A percentile compares a stretch with the other conserved stretches of the same genome.
phyloP scores from a whole-genome alignment of 2,797 vertebrate genomes.

The Schizothorax lantsangensis region DNA sequence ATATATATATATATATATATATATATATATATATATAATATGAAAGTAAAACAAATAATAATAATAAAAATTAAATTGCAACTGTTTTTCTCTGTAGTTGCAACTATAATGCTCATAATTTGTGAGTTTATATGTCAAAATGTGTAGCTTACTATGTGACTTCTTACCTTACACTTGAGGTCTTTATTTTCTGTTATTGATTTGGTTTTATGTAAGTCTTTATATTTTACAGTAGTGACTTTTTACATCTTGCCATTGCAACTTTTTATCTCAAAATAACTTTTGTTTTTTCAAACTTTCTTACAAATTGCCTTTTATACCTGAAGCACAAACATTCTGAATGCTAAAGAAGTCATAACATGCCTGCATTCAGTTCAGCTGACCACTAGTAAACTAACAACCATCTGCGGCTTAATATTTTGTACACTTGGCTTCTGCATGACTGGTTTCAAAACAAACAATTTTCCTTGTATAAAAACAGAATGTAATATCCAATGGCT shows the following conservation, averaged over 20 bases:
- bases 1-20: too few species aligned
- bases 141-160: background rate
- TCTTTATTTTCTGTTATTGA: background rate
- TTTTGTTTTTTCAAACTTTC: background rate
- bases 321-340: background rate
- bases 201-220: background rate
- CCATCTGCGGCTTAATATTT: background rate
- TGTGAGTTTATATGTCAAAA: too few species aligned
- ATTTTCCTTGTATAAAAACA: slow-evolving; percentile 21
- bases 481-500: background rate
- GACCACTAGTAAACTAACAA: slow-evolving; percentile 13
- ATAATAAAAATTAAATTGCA: too few species aligned
- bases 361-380: background rate
- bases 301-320: background rate
- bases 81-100: too few species aligned
- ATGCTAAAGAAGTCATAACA: background rate
- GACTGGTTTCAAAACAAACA: slow-evolving; percentile 37
- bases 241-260: background rate
- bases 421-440: background rate
- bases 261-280: background rate
- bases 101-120: too few species aligned
- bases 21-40: too few species aligned
- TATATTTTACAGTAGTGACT: background rate
- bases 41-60: too few species aligned
- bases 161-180: background rate